phyloP scores from a whole-genome alignment of 2,888 invertebrate species.

The Acleris literana region DNA sequence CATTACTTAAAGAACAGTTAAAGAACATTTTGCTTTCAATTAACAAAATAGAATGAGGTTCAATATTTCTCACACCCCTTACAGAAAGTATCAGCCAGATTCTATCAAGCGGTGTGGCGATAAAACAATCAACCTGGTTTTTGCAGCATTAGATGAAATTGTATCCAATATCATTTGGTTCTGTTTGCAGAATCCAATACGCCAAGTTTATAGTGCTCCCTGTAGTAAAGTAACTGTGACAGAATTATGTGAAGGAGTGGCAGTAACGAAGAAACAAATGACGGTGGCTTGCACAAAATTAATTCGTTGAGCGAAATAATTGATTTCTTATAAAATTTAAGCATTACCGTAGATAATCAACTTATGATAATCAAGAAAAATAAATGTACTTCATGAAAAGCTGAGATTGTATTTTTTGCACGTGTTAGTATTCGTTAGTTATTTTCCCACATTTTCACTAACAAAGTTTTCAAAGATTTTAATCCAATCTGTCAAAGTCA shows the following conservation, averaged over 20 bases:
- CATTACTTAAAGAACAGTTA: too few species aligned
- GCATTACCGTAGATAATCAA: too few species aligned
- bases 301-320: too few species aligned
- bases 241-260: background rate
- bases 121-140: conserved; percentile 58
- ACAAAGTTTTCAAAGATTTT: too few species aligned
- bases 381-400: too few species aligned
- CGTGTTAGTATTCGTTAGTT: too few species aligned
- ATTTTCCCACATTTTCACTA: too few species aligned
- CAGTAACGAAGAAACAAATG: background rate
- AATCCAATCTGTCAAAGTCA: too few species aligned
- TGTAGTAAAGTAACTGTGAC: background rate
- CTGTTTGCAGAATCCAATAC: conserved; percentile 39
- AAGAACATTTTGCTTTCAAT: too few species aligned
- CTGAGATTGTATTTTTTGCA: too few species aligned
- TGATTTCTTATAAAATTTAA: too few species aligned
- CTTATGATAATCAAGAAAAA: too few species aligned
- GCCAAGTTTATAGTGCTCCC: conserved; percentile 6
- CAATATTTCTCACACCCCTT: conserved; percentile 36
- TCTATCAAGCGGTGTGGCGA: conserved; percentile 47
- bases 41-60: background rate
- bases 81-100: conserved; percentile 40
- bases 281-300: background rate
- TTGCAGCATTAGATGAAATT: conserved; percentile 68
- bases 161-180: conserved; percentile 60